These are phyloP conservation scores for Acronicta aceris DNA, from an alignment of 2,888 invertebrate species.

Conservation along the genomic window DNA sequence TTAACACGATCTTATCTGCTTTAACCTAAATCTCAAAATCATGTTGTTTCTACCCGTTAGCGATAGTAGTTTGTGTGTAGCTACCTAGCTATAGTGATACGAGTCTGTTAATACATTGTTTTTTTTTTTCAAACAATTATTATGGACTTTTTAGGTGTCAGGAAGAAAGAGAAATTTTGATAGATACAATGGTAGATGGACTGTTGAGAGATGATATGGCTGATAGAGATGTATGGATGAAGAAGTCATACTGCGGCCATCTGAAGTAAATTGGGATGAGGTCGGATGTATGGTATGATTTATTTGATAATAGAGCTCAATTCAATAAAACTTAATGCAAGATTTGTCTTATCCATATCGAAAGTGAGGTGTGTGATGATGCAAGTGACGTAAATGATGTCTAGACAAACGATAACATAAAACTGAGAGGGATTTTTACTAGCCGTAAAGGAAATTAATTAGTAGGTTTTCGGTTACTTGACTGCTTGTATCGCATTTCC, in stretches of 20 bases:
- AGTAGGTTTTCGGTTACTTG: constrained; percentile 41
- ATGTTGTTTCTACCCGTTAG: constrained; percentile 32
- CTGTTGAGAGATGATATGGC: too few species aligned
- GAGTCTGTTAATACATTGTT: too few species aligned
- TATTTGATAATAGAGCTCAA: too few species aligned
- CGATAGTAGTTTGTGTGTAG: constrained; percentile 9
- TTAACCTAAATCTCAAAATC: constrained; percentile 59
- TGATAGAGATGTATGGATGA: too few species aligned
- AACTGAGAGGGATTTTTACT: constrained; percentile 18
- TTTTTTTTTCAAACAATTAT: too few species aligned
- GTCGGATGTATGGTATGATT: too few species aligned
- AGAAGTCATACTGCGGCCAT: too few species aligned
- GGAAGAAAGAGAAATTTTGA: too few species aligned
- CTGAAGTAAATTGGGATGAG: too few species aligned
- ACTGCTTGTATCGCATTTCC: constrained; percentile 43
- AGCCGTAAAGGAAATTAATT: constrained; percentile 43
- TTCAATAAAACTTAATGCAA: too few species aligned
- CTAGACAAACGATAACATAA: constrained; percentile 15
- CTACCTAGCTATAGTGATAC: neutral
- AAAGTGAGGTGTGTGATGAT: neutral
- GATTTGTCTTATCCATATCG: constrained; percentile 1
- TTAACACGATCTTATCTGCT: constrained; percentile 69
- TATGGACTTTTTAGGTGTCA: too few species aligned
- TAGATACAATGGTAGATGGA: too few species aligned
- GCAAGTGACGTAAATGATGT: neutral